Base-by-base conservation (phyloP, 2,888 invertebrate species). In the Sturmia bella region DNA sequence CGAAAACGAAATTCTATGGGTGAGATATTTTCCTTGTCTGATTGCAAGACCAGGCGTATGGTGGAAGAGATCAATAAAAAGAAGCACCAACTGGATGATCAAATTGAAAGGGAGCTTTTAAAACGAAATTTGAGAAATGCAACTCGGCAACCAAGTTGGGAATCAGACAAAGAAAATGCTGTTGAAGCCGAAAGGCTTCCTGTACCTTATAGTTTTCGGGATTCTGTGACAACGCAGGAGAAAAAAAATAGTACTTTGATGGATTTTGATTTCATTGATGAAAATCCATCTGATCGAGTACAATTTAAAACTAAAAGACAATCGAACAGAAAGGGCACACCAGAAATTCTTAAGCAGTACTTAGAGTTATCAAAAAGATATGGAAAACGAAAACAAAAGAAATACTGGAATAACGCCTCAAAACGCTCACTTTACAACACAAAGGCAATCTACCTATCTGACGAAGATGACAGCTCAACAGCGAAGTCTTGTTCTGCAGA, bases 1-100 rank as follows among this genome's bases (percentile, higher is more conserved):
- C 86, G 89, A 1, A 89, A 87, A 69, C 88, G 87, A 4, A 86
- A 86, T 45, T 89, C 89, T 0, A 12, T 84, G 45, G 86, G 85
- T 11, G 75, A 70, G 21, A 45, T 85, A 3, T 70, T 83, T 73
- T 73, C 85, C 0, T 3, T 85, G 0, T 84, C 85, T 15, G 84
- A 85, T 0, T 83, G 83, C 3, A 85, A 84, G 17, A 75, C 82
- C 0, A 7, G 9, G 0, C 21, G 27, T 1, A 54, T 7, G 1
- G 12, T n/a, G 6, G 43, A 82, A 15, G 24, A 63, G 5, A 63
- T 54, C 6, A 39, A 69, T 3, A 74, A 85, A 27, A 77, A 86
- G n/a, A 84, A 86, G n/a, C 12, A 78, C 3, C 45, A 75, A 1
- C 64, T 89, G 5, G 87, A 87, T 15, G 68, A 86, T 24, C 63